Evolutionary conservation across 2,797 vertebrate genomes (phyloP).

Genomic region (Tadarida brasiliensis): DNA sequence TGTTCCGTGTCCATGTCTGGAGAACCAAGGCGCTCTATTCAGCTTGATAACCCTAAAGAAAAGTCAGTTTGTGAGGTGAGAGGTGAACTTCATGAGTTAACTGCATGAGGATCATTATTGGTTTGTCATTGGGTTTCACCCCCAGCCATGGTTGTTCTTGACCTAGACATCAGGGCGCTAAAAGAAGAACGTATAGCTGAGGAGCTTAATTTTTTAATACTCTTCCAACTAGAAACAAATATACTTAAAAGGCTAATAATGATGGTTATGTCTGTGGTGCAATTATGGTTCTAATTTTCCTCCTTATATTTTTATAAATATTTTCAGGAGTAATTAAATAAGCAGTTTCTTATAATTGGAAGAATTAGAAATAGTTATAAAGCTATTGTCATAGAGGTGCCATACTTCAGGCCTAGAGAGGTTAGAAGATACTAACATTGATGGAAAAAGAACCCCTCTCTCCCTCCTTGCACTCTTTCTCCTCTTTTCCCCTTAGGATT

Average conservation of each 20-base stretch:
- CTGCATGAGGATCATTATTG: neutral
- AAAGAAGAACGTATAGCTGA: neutral
- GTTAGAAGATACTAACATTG: neutral
- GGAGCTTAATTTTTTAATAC: neutral
- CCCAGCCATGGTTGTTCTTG: neutral
- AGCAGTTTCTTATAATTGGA: neutral
- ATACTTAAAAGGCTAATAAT: neutral
- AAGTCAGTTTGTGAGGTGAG: neutral
- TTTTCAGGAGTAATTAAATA: conserved; percentile 22
- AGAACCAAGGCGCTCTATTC: neutral
- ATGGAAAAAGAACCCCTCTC: neutral
- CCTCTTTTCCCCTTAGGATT: neutral
- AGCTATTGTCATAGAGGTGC: neutral
- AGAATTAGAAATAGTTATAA: conserved; percentile 41
- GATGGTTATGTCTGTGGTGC: neutral
- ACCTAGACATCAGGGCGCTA: neutral
- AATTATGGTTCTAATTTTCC: conserved; percentile 4
- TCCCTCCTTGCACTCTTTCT: neutral
- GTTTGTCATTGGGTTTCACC: neutral
- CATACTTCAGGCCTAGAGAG: neutral
- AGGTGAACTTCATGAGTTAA: neutral
- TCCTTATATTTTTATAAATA: neutral
- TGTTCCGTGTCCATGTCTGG: neutral
- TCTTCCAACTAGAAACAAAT: neutral
- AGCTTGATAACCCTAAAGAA: neutral